phyloP scores from a whole-genome alignment of 1,140 invertebrate species.

The Mamestra configurata region DNA sequence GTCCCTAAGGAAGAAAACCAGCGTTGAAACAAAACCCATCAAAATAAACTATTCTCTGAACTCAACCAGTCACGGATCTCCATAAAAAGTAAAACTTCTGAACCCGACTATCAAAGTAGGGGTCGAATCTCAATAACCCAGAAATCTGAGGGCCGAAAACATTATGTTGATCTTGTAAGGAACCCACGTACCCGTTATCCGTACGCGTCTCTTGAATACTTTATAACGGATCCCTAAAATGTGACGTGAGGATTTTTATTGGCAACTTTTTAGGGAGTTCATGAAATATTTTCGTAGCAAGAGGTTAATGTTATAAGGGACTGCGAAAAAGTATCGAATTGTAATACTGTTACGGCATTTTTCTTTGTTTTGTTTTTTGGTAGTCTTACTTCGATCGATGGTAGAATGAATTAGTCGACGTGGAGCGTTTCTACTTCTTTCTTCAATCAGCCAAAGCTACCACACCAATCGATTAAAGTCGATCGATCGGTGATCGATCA shows the following conservation, averaged over 20 bases:
- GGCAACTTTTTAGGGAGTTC: neutral
- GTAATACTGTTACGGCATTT: neutral
- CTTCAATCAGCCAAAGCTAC: too few species aligned
- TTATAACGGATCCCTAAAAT: conserved; percentile 33
- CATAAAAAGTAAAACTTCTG: conserved; percentile 24
- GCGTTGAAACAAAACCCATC: neutral
- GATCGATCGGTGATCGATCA: too few species aligned
- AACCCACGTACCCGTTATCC: conserved; percentile 40
- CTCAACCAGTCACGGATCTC: neutral
- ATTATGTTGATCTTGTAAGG: conserved; percentile 47
- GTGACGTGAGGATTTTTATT: conserved; percentile 20
- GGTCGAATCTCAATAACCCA: conserved; percentile 27
- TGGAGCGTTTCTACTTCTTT: too few species aligned
- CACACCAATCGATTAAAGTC: too few species aligned
- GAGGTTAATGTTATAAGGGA: neutral
- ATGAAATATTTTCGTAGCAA: neutral
- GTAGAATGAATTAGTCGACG: too few species aligned
- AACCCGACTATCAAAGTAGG: neutral
- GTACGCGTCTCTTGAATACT: conserved; percentile 28
- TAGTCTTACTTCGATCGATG: neutral
- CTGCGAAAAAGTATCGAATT: neutral
- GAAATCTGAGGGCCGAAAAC: conserved; percentile 30
- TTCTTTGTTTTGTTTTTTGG: neutral
- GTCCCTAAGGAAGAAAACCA: too few species aligned
- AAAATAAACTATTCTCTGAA: neutral